phyloP scores from a whole-genome alignment of 2,888 invertebrate genomes.

The Mythimna ferrago region DNA sequence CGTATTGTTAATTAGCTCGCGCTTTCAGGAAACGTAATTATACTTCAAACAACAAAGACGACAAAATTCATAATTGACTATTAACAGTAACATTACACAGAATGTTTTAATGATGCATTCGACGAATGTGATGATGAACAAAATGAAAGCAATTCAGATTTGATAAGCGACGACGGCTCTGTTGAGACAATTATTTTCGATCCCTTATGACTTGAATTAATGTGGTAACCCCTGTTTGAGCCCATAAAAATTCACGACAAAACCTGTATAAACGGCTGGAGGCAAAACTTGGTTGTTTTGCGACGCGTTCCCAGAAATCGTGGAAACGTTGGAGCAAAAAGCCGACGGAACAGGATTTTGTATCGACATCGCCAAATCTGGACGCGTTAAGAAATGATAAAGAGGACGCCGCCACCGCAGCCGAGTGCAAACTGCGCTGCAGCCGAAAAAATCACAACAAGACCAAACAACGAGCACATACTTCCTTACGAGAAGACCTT shows the following conservation, averaged over 20 bases:
- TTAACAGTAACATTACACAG: slow-evolving; percentile 31
- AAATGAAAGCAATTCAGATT: slow-evolving; percentile 57
- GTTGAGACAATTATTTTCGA: slow-evolving; percentile 71
- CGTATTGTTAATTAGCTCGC: slow-evolving; percentile 67
- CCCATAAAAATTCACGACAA: slow-evolving; percentile 88
- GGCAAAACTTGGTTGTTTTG: slow-evolving; percentile 86
- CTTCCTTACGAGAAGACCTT: slow-evolving; percentile 72
- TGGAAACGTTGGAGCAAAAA: slow-evolving; percentile 88
- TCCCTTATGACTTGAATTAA: slow-evolving; percentile 80
- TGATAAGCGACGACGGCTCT: slow-evolving; percentile 53
- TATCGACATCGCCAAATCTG: slow-evolving; percentile 89
- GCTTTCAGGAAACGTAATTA: slow-evolving; percentile 62
- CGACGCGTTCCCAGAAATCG: slow-evolving; percentile 87
- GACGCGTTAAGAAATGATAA: slow-evolving; percentile 89
- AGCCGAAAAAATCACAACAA: slow-evolving; percentile 74
- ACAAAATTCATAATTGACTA: slow-evolving; percentile 36
- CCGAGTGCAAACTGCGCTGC: slow-evolving; percentile 71
- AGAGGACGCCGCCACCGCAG: slow-evolving; percentile 83
- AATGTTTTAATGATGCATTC: slow-evolving; percentile 34
- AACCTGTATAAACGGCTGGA: slow-evolving; percentile 88
- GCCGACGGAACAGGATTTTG: slow-evolving; percentile 88
- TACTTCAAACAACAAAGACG: slow-evolving; percentile 47
- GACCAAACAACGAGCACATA: slow-evolving; percentile 65
- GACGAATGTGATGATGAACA: slow-evolving; percentile 25
- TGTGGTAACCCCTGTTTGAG: slow-evolving; percentile 80